phyloP scores from a whole-genome alignment of 2,888 invertebrate species.

The Fragum whitleyi region DNA sequence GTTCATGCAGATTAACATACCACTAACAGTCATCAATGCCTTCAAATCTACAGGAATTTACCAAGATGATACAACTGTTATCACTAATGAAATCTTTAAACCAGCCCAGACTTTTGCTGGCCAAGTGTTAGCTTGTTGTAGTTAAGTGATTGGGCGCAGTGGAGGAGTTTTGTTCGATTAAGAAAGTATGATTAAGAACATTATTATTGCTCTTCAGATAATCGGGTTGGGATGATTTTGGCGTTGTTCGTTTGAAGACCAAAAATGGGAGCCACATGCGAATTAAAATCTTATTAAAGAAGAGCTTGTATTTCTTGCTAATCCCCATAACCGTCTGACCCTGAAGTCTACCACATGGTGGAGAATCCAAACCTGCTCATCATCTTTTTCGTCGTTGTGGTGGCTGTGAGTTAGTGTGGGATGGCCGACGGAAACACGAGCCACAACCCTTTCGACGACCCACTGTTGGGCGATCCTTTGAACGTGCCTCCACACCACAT shows the following conservation, averaged over 20 bases:
- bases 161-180: not conserved
- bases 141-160: not conserved
- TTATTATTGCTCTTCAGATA: not conserved
- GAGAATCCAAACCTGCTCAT: not conserved
- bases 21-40: too few relatives aligned
- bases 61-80: too few relatives aligned
- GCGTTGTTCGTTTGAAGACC: not conserved
- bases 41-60: too few relatives aligned
- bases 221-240: not conserved
- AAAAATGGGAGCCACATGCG: not conserved
- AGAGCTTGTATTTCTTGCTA: not conserved
- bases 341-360: slow-evolving; percentile 1
- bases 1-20: too few relatives aligned
- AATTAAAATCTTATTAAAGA: not conserved
- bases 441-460: not conserved
- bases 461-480: not conserved
- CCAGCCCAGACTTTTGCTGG: too few relatives aligned
- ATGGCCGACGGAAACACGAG: not conserved
- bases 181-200: too few relatives aligned
- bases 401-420: not conserved
- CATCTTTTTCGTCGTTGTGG: not conserved
- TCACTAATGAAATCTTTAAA: too few relatives aligned
- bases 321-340: not conserved
- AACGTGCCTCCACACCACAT: too few relatives aligned
- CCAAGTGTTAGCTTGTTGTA: slow-evolving; percentile 14